Evolutionary conservation across 2,113 vertebrate genomes (phyloP).

Genomic region (Erinaceus europaeus): DNA sequence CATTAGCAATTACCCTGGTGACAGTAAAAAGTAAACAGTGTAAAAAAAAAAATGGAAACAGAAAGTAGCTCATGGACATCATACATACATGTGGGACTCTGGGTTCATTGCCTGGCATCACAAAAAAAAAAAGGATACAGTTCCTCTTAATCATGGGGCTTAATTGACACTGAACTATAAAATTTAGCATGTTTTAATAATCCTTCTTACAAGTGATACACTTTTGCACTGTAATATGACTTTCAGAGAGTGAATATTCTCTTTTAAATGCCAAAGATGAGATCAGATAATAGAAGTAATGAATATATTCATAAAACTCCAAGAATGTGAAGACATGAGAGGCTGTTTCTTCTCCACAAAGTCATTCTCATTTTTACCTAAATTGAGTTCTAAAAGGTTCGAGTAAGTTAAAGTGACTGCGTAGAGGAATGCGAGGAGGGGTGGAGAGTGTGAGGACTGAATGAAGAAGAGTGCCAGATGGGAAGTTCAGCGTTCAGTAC

Average conservation of each 20-base stretch:
- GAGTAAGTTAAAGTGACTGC: not conserved
- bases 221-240: not conserved
- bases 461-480: not conserved
- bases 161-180: constrained; percentile 7
- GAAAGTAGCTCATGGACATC: no score
- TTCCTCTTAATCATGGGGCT: not conserved
- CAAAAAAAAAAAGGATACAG: not conserved
- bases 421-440: not conserved
- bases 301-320: constrained; percentile 9
- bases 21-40: no score
- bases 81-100: no score
- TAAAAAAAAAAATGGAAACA: no score
- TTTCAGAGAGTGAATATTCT: constrained; percentile 17
- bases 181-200: not conserved
- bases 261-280: not conserved
- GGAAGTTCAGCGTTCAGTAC: not conserved
- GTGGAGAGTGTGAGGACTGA: fast-evolving
- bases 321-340: not conserved
- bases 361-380: not conserved
- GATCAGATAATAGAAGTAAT: not conserved
- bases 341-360: not conserved
- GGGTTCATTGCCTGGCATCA: no score
- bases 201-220: not conserved
- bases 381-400: not conserved
- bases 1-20: no score